These are phyloP conservation scores for Sceliomorpha sp. DNA, from an alignment of 2,888 invertebrate genomes.

Conservation along the genomic window DNA sequence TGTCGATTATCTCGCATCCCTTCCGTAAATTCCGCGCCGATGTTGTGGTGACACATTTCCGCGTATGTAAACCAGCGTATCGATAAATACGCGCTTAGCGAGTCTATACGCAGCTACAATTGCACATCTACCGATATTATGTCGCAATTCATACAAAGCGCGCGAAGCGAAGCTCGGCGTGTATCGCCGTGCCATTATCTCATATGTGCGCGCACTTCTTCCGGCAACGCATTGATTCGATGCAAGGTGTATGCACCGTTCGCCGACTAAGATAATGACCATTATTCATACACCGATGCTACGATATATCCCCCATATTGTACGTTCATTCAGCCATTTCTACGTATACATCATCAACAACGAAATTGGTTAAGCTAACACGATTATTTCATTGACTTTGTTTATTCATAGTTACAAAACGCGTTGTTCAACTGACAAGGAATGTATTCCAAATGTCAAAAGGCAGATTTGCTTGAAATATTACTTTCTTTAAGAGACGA, in stretches of 20 bases:
- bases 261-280: constrained; percentile 39
- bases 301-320: constrained; percentile 30
- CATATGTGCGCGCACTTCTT: constrained; percentile 36
- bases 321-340: constrained; percentile 22
- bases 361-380: no score
- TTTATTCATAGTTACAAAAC: no score
- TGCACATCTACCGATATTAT: constrained; percentile 49
- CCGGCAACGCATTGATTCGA: constrained; percentile 45
- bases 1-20: constrained; percentile 60
- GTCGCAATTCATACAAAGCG: constrained; percentile 26
- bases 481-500: no score
- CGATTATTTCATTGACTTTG: no score
- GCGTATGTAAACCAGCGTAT: constrained; percentile 61
- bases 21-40: constrained; percentile 59
- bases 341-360: constrained; percentile 6
- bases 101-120: constrained; percentile 55
- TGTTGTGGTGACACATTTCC: constrained; percentile 57
- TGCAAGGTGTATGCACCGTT: constrained; percentile 38
- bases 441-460: no score
- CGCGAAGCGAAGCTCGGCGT: constrained; percentile 10
- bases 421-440: no score
- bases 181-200: constrained; percentile 40
- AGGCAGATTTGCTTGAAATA: no score
- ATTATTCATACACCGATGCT: constrained; percentile 54
- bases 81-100: constrained; percentile 60